These are phyloP conservation scores for Dendroctonus ponderosae DNA, from an alignment of 1,140 invertebrate species.

Conservation along the genomic window DNA sequence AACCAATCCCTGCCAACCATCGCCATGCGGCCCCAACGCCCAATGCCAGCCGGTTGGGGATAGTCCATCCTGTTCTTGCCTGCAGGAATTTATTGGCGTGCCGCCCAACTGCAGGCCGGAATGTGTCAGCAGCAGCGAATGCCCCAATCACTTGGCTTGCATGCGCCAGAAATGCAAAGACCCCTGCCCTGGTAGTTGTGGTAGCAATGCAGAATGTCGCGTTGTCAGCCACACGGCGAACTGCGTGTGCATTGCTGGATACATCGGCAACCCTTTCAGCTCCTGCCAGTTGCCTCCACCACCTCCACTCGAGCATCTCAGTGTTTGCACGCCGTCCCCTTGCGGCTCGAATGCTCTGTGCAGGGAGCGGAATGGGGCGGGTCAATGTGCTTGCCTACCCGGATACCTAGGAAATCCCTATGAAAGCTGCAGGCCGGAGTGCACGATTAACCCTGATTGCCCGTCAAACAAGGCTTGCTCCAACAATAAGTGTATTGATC, in stretches of 20 bases:
- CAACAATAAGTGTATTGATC: conserved; percentile 71
- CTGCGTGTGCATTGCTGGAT: conserved; percentile 61
- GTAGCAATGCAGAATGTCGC: conserved; percentile 57
- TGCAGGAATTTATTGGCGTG: conserved; percentile 59
- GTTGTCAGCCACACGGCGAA: conserved; percentile 61
- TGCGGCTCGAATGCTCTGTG: conserved; percentile 75
- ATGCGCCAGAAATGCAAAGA: conserved; percentile 68
- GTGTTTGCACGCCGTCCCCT: conserved; percentile 67
- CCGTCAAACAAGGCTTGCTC: conserved; percentile 69
- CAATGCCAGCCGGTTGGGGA: conserved; percentile 61
- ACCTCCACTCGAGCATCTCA: conserved; percentile 38
- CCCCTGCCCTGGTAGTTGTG: conserved; percentile 63
- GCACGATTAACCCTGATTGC: conserved; percentile 71
- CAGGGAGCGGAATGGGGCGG: conserved; percentile 61
- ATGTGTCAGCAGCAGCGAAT: conserved; percentile 65
- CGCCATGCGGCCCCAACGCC: conserved; percentile 71
- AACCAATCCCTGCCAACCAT: conserved; percentile 64
- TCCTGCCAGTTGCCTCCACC: conserved; percentile 42
- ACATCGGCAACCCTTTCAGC: conserved; percentile 62
- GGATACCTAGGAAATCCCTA: conserved; percentile 67
- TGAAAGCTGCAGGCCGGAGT: conserved; percentile 70
- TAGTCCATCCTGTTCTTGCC: conserved; percentile 64
- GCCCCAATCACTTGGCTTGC: conserved; percentile 61
- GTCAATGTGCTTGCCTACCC: conserved; percentile 65
- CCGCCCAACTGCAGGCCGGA: conserved; percentile 68